phyloP scores from a whole-genome alignment of 2,888 invertebrate species.

The Penaeus monodon region DNA sequence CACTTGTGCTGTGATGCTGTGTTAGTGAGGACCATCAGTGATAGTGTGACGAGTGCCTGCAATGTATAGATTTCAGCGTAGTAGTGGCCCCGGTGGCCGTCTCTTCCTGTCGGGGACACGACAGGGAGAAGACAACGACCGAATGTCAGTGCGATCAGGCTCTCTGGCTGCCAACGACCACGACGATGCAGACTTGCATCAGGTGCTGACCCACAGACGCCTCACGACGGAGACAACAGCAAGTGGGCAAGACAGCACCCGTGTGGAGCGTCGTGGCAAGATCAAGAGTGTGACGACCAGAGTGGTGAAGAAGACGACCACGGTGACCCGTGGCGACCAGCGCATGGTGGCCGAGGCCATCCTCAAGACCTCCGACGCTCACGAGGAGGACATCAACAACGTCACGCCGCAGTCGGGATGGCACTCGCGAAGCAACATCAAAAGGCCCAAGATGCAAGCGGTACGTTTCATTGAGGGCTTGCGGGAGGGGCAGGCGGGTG shows the following conservation, averaged over 20 bases:
- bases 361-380: constrained; percentile 64
- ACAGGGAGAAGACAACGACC: constrained; percentile 59
- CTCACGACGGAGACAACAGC: constrained; percentile 65
- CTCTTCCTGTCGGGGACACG: constrained; percentile 64
- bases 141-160: constrained; percentile 50
- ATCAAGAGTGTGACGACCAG: constrained; percentile 65
- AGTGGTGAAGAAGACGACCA: constrained; percentile 65
- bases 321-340: constrained; percentile 65
- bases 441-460: constrained; percentile 63
- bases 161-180: constrained; percentile 50
- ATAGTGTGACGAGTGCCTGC: constrained; percentile 24
- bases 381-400: constrained; percentile 64
- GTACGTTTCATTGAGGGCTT: constrained; percentile 41
- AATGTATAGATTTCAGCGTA: constrained; percentile 63
- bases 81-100: constrained; percentile 60
- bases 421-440: constrained; percentile 46
- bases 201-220: constrained; percentile 65
- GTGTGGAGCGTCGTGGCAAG: constrained; percentile 64
- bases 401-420: constrained; percentile 60
- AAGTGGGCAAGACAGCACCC: constrained; percentile 62
- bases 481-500: background rate
- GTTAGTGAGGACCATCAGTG: constrained; percentile 18
- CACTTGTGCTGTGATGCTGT: constrained; percentile 31
- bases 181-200: constrained; percentile 62
- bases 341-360: constrained; percentile 64